Evolutionary conservation across 2,113 vertebrate species (phyloP), one percentile per base, ranked within the genome.

Genomic region (Ammodytes dubius): DNA sequence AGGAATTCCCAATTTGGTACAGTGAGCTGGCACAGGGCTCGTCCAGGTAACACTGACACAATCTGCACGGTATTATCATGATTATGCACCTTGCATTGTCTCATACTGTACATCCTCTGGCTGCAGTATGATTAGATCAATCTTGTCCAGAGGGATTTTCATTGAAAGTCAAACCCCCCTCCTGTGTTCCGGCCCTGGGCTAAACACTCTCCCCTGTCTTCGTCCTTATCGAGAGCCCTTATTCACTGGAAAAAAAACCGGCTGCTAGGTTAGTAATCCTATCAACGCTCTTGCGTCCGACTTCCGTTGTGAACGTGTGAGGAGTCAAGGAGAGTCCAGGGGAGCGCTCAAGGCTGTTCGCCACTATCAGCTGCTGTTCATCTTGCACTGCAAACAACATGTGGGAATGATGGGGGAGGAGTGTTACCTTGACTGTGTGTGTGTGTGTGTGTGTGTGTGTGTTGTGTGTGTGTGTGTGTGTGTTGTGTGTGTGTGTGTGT

Each of bases 251-350:
- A 40, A 68, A 78, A 82, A 65, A 37, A 61, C 42, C 68, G 58
- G 70, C 79, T 60, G 58, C 72, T 59, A 14, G 46, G 67, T 89
- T 37, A 59, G 42, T 87, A 87, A 84, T 89, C 81, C 77, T 73
- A 71, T 88, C 83, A 74, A 37, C 78, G 80, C 67, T 57, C n/a
- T 53, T 60, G 77, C 42, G 45, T 45, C 42, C 53, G 59, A 27
- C 56, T 59, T 72, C 70, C 70, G 71, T 76, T 88, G 77, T 85
- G 75, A 86, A 68, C 43, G 64, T 83, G 83, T 60, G 57, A 71
- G 77, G 79, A 88, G 90, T 91, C 87, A 91, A 87, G 84, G 89
- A 87, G 88, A 91, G 87, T 87, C 82, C 77, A 85, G 65, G 56
- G 61, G 63, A 85, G 60, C 1, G 79, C 87, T 90, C 65, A 61